phyloP scores from a whole-genome alignment of 92 coral and sea anemone species.

The Pocillopora meandrina region DNA sequence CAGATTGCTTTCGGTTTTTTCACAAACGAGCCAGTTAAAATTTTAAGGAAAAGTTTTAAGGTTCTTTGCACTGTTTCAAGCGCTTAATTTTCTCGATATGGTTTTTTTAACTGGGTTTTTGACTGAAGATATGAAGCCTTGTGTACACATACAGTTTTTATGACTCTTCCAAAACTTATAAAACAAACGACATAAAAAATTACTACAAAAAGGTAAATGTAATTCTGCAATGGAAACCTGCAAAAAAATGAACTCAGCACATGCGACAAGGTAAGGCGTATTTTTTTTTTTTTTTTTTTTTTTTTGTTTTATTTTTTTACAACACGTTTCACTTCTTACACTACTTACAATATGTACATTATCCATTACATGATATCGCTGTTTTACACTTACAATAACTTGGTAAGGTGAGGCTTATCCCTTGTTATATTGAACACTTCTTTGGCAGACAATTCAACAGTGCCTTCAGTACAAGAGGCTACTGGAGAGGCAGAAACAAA shows the following conservation, averaged over 20 bases:
- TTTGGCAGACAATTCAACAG: conserved; percentile 12
- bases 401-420: conserved; percentile 10
- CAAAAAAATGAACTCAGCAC: too few species aligned
- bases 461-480: background rate
- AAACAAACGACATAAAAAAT: conserved; percentile 21
- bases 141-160: background rate
- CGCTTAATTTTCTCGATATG: conserved; percentile 37
- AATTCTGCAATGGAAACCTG: background rate
- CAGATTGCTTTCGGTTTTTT: too few species aligned
- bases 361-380: too few species aligned
- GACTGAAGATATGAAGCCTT: conserved; percentile 5
- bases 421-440: conserved; percentile 8
- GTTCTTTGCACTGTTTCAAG: conserved; percentile 38
- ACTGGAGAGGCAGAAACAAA: too few species aligned
- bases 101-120: conserved; percentile 29
- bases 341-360: too few species aligned
- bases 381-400: too few species aligned
- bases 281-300: too few species aligned
- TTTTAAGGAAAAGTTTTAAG: background rate
- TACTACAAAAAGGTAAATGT: conserved; percentile 18
- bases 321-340: too few species aligned
- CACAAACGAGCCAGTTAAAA: too few species aligned
- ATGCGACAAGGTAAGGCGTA: background rate
- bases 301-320: background rate
- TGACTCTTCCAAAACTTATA: background rate